Conservation (phyloP, 1,140 invertebrate species). For the Gyrodactylus salaris region DNA sequence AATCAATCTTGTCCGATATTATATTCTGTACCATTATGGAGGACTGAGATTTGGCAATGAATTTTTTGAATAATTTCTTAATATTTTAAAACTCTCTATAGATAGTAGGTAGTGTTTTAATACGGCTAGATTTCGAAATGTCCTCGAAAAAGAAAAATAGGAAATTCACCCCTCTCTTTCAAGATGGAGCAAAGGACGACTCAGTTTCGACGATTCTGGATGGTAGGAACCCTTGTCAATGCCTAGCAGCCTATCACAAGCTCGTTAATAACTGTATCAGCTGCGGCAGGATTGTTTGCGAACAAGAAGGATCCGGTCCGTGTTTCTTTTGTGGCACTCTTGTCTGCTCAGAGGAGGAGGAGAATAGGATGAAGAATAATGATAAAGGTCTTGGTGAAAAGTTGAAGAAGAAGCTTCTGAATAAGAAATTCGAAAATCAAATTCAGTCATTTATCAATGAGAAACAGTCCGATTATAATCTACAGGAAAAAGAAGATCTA, state of each 20-base stretch:
- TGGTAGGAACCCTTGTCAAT: slow-evolving; percentile 50
- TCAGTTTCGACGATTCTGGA: not conserved
- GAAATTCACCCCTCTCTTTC: not conserved
- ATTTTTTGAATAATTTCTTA: too few species aligned
- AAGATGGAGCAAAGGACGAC: not conserved
- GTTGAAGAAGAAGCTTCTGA: slow-evolving; percentile 27
- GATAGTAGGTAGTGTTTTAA: too few species aligned
- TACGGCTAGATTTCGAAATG: too few species aligned
- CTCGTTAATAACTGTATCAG: slow-evolving; percentile 64
- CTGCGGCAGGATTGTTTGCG: slow-evolving; percentile 72
- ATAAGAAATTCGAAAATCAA: slow-evolving; percentile 19
- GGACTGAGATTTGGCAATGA: too few species aligned
- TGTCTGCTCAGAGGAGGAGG: slow-evolving; percentile 12
- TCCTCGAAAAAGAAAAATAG: too few species aligned
- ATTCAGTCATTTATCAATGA: slow-evolving; percentile 24
- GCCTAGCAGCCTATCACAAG: slow-evolving; percentile 53
- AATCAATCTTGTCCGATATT: too few species aligned
- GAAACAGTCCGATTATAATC: slow-evolving; percentile 26
- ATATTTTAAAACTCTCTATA: too few species aligned
- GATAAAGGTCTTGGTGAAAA: slow-evolving; percentile 5
- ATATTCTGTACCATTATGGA: too few species aligned
- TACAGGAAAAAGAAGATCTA: slow-evolving; percentile 25
- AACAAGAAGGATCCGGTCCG: slow-evolving; percentile 71
- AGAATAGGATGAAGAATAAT: slow-evolving; percentile 5
- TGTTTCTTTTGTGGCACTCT: slow-evolving; percentile 54